Evolutionary conservation across 2,113 vertebrate genomes (phyloP).

Genomic region (Cebus imitator): DNA sequence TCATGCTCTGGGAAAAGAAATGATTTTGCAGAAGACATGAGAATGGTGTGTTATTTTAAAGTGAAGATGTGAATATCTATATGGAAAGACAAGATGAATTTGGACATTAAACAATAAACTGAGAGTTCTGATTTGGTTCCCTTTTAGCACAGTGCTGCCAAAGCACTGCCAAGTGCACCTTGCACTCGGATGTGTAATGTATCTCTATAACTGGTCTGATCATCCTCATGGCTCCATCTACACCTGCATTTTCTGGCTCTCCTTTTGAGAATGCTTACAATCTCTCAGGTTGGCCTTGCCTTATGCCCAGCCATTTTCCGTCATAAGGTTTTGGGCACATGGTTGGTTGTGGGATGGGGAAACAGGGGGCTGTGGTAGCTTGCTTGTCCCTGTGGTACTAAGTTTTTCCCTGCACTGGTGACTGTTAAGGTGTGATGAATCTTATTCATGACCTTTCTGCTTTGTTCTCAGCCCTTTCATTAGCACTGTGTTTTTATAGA

Average conservation of each 20-base stretch:
- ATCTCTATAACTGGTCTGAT: not conserved
- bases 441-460: not conserved
- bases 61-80: slow-evolving; percentile 56
- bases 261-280: not conserved
- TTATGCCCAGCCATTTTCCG: not conserved
- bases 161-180: not conserved
- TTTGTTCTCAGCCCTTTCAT: not conserved
- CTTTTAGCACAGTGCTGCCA: not conserved
- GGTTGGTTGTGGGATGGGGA: not conserved
- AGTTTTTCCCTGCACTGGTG: not conserved
- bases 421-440: not conserved
- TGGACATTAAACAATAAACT: not conserved
- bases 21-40: slow-evolving; percentile 73
- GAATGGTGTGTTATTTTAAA: slow-evolving; percentile 77
- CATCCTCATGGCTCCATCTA: not conserved
- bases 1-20: slow-evolving; percentile 69
- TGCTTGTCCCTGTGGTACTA: not conserved
- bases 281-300: not conserved
- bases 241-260: not conserved
- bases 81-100: not conserved
- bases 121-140: slow-evolving; percentile 18
- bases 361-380: not conserved
- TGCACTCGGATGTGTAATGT: not conserved
- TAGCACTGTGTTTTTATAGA: not conserved
- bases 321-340: not conserved